phyloP scores from a whole-genome alignment of 2,888 invertebrate genomes.

The Callyntrura guangdongensis region DNA sequence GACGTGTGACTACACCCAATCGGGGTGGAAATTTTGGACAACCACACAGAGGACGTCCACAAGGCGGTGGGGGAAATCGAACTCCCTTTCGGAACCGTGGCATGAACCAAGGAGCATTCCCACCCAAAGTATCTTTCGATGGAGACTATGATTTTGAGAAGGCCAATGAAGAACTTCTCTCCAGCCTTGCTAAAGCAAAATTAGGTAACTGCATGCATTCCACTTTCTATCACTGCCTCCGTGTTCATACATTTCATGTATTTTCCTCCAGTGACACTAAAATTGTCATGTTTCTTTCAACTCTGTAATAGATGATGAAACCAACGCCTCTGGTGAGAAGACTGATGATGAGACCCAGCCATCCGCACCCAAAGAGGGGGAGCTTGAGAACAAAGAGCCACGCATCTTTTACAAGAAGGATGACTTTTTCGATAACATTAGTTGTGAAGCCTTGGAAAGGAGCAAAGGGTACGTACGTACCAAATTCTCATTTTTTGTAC shows the following conservation, averaged over 20 bases:
- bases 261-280: background rate
- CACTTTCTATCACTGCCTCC: background rate
- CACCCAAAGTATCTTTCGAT: slow-evolving; percentile 89
- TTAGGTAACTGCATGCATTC: slow-evolving; percentile 86
- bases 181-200: slow-evolving; percentile 94
- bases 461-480: slow-evolving; percentile 88
- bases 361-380: slow-evolving; percentile 86
- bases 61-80: slow-evolving; percentile 74
- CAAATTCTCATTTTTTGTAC: slow-evolving; percentile 54
- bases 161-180: slow-evolving; percentile 96
- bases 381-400: slow-evolving; percentile 88
- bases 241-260: background rate
- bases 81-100: slow-evolving; percentile 80
- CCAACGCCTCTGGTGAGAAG: background rate
- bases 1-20: slow-evolving; percentile 79
- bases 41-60: slow-evolving; percentile 66
- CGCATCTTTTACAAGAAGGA: slow-evolving; percentile 95
- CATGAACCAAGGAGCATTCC: slow-evolving; percentile 79
- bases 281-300: no score
- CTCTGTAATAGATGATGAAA: slow-evolving; percentile 63
- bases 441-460: slow-evolving; percentile 98
- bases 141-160: slow-evolving; percentile 99
- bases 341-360: slow-evolving; percentile 75
- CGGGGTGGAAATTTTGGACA: slow-evolving; percentile 81
- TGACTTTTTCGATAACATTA: slow-evolving; percentile 99